A percentile compares a stretch with the other conserved stretches of the same genome.
These are phyloP conservation scores for Antitype chi DNA, from an alignment of 2,888 invertebrate genomes.

Conservation along the genomic window DNA sequence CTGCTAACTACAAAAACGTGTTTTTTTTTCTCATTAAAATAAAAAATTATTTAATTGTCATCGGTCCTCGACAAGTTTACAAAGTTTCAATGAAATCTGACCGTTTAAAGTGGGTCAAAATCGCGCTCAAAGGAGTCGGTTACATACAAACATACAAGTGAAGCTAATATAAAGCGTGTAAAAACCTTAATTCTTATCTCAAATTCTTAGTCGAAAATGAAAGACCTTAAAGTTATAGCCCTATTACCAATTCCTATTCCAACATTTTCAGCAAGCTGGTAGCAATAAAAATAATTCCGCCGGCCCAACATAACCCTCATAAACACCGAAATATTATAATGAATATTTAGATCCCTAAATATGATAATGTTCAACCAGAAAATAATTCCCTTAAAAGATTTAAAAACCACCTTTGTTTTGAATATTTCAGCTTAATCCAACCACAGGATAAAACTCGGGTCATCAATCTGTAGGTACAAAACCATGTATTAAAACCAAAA, in stretches of 20 bases:
- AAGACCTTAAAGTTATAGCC: conserved; percentile 18
- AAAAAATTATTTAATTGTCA: too few species aligned
- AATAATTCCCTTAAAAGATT: conserved; percentile 41
- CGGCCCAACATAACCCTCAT: conserved; percentile 35
- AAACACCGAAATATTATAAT: conserved; percentile 36
- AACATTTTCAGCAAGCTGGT: conserved; percentile 28
- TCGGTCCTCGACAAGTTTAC: too few species aligned
- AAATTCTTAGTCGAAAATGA: neutral
- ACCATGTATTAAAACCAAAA: conserved; percentile 56
- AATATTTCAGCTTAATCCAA: conserved; percentile 42
- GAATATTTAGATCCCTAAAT: conserved; percentile 38
- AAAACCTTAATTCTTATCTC: neutral
- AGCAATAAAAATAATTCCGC: conserved; percentile 42
- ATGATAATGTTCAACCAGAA: conserved; percentile 33
- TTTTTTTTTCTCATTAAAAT: too few species aligned
- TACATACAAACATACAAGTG: too few species aligned
- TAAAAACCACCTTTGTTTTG: conserved; percentile 52
- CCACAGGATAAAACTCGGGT: conserved; percentile 35
- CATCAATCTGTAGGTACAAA: conserved; percentile 50
- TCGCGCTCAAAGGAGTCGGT: too few species aligned
- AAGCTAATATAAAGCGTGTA: too few species aligned
- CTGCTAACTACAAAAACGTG: too few species aligned
- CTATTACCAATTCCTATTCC: conserved; percentile 16
- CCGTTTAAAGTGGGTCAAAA: too few species aligned
- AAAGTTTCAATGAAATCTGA: too few species aligned